Conservation (phyloP, 2,888 invertebrate species). For the Pimpla rufipes region DNA sequence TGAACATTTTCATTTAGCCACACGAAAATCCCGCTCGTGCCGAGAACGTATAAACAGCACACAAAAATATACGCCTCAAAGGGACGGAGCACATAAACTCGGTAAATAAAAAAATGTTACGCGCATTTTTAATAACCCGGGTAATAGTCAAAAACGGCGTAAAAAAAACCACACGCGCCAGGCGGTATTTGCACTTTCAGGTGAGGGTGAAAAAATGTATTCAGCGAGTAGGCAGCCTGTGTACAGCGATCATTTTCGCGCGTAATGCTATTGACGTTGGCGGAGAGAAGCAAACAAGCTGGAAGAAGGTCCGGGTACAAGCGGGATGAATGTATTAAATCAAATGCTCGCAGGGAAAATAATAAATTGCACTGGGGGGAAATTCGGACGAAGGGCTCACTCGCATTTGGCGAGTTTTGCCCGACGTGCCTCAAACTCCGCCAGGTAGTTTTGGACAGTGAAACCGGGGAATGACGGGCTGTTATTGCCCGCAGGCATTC, state of each 20-base stretch:
- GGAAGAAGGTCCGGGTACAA: slow-evolving; percentile 42
- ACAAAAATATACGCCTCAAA: not conserved
- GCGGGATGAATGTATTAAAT: slow-evolving; percentile 81
- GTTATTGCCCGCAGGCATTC: slow-evolving; percentile 28
- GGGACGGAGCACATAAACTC: not conserved
- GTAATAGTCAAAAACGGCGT: too few species aligned
- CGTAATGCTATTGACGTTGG: slow-evolving; percentile 32
- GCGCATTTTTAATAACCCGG: not conserved
- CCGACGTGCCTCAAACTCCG: slow-evolving; percentile 29
- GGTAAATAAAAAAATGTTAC: not conserved
- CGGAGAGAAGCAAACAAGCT: slow-evolving; percentile 8
- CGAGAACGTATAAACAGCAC: not conserved
- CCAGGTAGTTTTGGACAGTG: slow-evolving; percentile 45
- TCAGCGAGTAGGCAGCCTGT: not conserved
- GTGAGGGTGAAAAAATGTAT: not conserved
- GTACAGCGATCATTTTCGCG: not conserved
- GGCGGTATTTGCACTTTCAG: not conserved
- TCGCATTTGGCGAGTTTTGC: slow-evolving; percentile 34
- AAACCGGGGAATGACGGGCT: slow-evolving; percentile 44
- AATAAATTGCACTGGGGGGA: slow-evolving; percentile 79
- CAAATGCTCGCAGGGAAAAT: slow-evolving; percentile 80
- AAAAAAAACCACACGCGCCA: not conserved
- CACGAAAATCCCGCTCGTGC: not conserved
- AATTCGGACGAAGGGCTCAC: slow-evolving; percentile 72
- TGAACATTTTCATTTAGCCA: not conserved